Evolutionary conservation across 2,797 vertebrate species (phyloP), one percentile per base, ranked within the genome.

Genomic region (Denticeps clupeoides): DNA sequence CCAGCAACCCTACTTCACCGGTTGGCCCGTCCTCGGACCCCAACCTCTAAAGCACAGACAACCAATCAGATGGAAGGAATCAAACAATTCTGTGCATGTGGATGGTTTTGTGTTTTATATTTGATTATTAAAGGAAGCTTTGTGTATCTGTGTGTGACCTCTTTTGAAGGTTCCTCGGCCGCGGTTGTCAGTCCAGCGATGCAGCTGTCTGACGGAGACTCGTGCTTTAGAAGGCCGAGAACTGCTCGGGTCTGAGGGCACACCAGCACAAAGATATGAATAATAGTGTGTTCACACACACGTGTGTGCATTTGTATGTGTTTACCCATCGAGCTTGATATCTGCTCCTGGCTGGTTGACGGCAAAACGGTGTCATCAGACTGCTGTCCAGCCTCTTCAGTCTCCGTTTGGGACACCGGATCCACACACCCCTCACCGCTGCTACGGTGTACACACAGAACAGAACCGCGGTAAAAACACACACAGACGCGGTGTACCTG

Each of bases 271-370:
- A 35, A 19, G 15, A 19, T 12, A 37, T 25, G 6, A 33, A 2
- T 18, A 7, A 19, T 5, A 18, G 32, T 2, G 11, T 29, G 27
- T 11, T 15, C 3, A 38, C 10, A 31, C 7, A 4, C 5, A 45
- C 31, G 0, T 3, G 18, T 27, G 26, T 12, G 21, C 4, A 7
- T 7, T 13, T 7, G 27, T 6, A 45, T 7, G 16, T 22, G 29
- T 42, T 4, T 75, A 94, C 92, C 93, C 71, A 88, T 87, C 57
- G 88, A 93, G 68, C 92, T 96, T 1, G 91, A 94, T 11, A 95
- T 89, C 7, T 91, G 91, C 57, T 97, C 93, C 72, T 97, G 93
- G 70, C 89, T 94, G 62, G 93, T 95, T 1, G 90, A 93, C 44
- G 92, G 88, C 55, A 91, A 82, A 59, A 80, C 86, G 46, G 87